Evolutionary conservation across 2,888 invertebrate species (phyloP), one percentile per base, ranked within the genome.

Genomic region (Drosophila helvetica): DNA sequence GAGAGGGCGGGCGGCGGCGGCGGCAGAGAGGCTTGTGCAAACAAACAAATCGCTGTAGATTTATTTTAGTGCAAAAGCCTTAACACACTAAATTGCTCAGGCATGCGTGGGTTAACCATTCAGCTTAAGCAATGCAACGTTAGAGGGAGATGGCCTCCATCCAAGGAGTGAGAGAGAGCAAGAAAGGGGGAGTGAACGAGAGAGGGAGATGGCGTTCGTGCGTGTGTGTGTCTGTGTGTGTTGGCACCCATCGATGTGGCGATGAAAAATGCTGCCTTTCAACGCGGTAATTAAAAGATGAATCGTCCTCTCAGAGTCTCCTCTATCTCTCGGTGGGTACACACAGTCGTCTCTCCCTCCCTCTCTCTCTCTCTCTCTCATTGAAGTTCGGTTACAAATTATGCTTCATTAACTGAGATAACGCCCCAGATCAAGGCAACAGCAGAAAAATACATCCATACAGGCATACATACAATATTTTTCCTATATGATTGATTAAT

Each of bases 231-330:
- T 30, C 10, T 30, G 33, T 33, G 33, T 38, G 38, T n/a, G 38
- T 38, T 6, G 15, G 33, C 8, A 27, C 27, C 56, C 18, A 80
- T 83, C 79, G 78, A 80, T 68, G 76, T 56, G 66, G 61, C 74
- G 84, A 78, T 90, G 90, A 90, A 84, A 89, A 89, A 90, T 90
- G 83, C 58, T 70, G 68, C 86, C 90, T 90, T 90, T 90, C 90
- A 90, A 89, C 90, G 84, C 86, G 81, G 89, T 90, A 90, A 90
- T 90, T 90, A 90, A 90, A 90, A 90, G 90, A 90, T 90, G 90
- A 90, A 90, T 90, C 89, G 89, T 82, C 84, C 75, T 77, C 72
- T 30, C 57, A 78, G 73, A 81, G 80, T 79, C 38, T 38, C 15
- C 30, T 30, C 30, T 30, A 30, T 30, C 30, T 30, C 30, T 30